Evolutionary conservation across 1,140 invertebrate genomes (phyloP).

Genomic region (Leguminivora glycinivorella): DNA sequence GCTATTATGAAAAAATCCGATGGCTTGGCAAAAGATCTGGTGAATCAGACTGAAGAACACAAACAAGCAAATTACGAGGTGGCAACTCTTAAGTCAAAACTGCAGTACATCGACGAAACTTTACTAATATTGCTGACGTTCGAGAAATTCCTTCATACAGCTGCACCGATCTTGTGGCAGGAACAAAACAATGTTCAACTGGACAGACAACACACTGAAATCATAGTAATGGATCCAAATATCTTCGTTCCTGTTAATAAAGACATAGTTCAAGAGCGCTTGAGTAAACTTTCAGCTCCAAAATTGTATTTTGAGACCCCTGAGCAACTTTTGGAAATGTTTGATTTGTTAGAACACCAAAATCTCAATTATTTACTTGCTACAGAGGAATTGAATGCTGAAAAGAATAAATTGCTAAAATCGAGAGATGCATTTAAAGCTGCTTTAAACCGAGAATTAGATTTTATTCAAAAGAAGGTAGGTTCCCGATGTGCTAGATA

Average conservation of each 20-base stretch:
- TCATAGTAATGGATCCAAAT: slow-evolving; percentile 56
- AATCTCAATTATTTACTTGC: slow-evolving; percentile 83
- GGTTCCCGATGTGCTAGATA: background rate
- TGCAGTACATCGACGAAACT: slow-evolving; percentile 82
- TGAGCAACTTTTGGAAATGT: slow-evolving; percentile 78
- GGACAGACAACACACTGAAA: slow-evolving; percentile 48
- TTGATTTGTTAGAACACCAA: slow-evolving; percentile 81
- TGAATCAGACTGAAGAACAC: slow-evolving; percentile 75
- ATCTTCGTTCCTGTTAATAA: slow-evolving; percentile 56
- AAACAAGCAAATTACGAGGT: slow-evolving; percentile 74
- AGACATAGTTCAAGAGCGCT: slow-evolving; percentile 66
- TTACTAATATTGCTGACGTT: slow-evolving; percentile 82
- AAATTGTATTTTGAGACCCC: slow-evolving; percentile 81
- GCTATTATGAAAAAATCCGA: slow-evolving; percentile 78
- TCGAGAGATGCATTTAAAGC: slow-evolving; percentile 50
- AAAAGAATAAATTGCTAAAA: slow-evolving; percentile 67
- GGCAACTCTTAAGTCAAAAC: slow-evolving; percentile 77
- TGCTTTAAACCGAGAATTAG: slow-evolving; percentile 51
- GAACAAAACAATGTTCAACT: slow-evolving; percentile 58
- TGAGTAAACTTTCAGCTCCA: slow-evolving; percentile 66
- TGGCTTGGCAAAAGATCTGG: slow-evolving; percentile 70
- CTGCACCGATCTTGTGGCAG: slow-evolving; percentile 80
- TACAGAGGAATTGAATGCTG: slow-evolving; percentile 81
- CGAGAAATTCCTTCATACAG: slow-evolving; percentile 82
- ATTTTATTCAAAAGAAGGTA: slow-evolving; percentile 64